Conservation (phyloP, 2,888 invertebrate genomes). For the Helleia helle region DNA sequence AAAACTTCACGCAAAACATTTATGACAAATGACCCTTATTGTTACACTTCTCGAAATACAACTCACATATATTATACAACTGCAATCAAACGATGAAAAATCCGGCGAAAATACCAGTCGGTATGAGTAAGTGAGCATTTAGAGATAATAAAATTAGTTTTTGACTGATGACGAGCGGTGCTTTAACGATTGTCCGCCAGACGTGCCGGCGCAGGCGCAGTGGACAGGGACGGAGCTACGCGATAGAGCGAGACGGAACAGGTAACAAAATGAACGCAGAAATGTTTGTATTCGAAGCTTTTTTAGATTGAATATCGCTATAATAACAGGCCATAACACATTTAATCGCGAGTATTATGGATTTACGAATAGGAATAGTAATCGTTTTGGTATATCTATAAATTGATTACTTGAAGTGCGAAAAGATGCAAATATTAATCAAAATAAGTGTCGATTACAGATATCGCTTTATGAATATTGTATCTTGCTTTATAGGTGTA, state of each 20-base stretch:
- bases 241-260: constrained; percentile 24
- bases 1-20: no score
- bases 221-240: constrained; percentile 28
- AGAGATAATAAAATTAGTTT: constrained; percentile 20
- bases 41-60: no score
- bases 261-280: constrained; percentile 12
- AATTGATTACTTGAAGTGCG: neutral
- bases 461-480: no score
- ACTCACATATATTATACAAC: no score
- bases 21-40: no score
- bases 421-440: neutral
- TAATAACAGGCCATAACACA: constrained; percentile 26
- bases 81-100: neutral
- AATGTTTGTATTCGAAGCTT: neutral
- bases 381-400: neutral
- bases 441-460: neutral
- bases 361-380: neutral
- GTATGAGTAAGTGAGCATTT: constrained; percentile 13
- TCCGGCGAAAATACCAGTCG: constrained; percentile 2
- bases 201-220: constrained; percentile 58
- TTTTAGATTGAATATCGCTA: constrained; percentile 24
- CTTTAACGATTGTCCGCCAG: constrained; percentile 30
- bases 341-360: constrained; percentile 13
- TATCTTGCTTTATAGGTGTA: no score
- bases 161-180: constrained; percentile 14